A percentile compares a stretch with the other conserved stretches of the same genome.
phyloP scores from a whole-genome alignment of 92 coral and sea anemone species.

The Actinernus sp. region DNA sequence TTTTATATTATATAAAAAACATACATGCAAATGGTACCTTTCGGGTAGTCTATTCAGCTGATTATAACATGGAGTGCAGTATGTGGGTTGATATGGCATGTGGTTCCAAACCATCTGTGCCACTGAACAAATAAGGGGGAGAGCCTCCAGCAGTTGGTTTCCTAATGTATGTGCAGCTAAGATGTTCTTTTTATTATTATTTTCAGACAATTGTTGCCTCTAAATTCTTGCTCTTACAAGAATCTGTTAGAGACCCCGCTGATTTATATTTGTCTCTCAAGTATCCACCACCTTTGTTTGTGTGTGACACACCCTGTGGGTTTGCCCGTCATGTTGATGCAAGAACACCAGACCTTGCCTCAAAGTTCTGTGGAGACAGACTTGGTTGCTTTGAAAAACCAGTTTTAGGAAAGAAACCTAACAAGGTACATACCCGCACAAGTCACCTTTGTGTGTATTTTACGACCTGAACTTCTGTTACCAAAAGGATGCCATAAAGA shows the following conservation, averaged over 20 bases:
- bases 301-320: slow-evolving; percentile 52
- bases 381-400: slow-evolving; percentile 55
- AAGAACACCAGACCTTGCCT: slow-evolving; percentile 15
- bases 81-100: too few relatives aligned
- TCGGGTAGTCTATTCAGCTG: too few relatives aligned
- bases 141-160: too few relatives aligned
- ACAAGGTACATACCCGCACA: slow-evolving; percentile 29
- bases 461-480: slow-evolving; percentile 12
- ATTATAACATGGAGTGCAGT: too few relatives aligned
- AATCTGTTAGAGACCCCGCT: slow-evolving; percentile 52
- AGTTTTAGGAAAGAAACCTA: slow-evolving; percentile 11
- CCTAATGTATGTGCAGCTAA: too few relatives aligned
- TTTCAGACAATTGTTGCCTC: slow-evolving; percentile 34
- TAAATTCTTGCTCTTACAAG: slow-evolving; percentile 23
- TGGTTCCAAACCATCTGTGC: too few relatives aligned
- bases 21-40: too few relatives aligned
- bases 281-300: slow-evolving; percentile 32
- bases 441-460: slow-evolving; percentile 17
- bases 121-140: too few relatives aligned
- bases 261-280: slow-evolving; percentile 48
- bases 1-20: too few relatives aligned
- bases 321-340: slow-evolving; percentile 41
- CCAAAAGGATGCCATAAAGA: slow-evolving; percentile 10
- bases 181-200: not conserved
- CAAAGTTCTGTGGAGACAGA: slow-evolving; percentile 33